These are phyloP conservation scores for Gyps fulvus DNA, from an alignment of 2,113 vertebrate genomes.

Conservation along the genomic window DNA sequence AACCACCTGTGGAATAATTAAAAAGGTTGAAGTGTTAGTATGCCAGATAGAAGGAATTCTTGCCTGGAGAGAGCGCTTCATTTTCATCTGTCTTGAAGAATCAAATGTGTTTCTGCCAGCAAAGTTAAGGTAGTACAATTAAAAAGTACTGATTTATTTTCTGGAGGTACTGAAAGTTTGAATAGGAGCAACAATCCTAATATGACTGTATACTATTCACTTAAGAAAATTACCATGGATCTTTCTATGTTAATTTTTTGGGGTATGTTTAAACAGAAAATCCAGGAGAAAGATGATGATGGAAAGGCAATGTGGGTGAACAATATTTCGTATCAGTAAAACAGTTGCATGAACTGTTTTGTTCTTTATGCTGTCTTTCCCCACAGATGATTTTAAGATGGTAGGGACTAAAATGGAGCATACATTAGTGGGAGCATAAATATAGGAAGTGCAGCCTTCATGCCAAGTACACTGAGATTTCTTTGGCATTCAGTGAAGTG, in stretches of 20 bases:
- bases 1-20: conserved; percentile 70
- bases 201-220: fast-evolving
- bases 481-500: conserved; percentile 41
- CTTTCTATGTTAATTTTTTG: neutral
- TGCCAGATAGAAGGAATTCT: conserved; percentile 30
- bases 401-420: conserved; percentile 27
- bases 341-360: neutral
- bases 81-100: conserved; percentile 1
- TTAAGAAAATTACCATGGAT: neutral
- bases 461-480: conserved; percentile 50
- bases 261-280: neutral
- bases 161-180: neutral
- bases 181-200: neutral
- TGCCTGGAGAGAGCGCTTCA: neutral
- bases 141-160: conserved; percentile 32
- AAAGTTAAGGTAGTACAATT: conserved; percentile 55
- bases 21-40: conserved; percentile 39
- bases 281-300: neutral
- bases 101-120: conserved; percentile 6
- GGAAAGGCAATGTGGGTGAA: neutral
- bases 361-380: neutral
- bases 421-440: conserved; percentile 48
- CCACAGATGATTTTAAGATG: neutral
- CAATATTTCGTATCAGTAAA: neutral
- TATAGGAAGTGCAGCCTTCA: conserved; percentile 43